These are phyloP conservation scores for Styela clava DNA, from an alignment of 23 tunicate species.

Conservation along the genomic window DNA sequence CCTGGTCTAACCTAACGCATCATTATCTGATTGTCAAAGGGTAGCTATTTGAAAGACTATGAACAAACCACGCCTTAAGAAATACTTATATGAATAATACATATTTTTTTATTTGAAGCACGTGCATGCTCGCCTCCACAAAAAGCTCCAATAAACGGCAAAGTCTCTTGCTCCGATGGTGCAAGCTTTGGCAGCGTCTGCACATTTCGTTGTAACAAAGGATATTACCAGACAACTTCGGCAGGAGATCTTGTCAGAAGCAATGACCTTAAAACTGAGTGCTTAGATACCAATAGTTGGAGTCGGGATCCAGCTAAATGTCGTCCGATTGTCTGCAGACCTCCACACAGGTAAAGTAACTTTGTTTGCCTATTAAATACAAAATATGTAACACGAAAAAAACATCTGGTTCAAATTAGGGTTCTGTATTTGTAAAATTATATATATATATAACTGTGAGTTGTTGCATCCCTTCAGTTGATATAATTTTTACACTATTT, in stretches of 20 bases:
- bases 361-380: neutral
- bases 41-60: too few relatives aligned
- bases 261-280: slow-evolving; percentile 24
- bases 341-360: slow-evolving; percentile 15
- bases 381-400: too few relatives aligned
- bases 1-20: too few relatives aligned
- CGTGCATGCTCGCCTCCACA: slow-evolving; percentile 31
- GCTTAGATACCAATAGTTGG: slow-evolving; percentile 8
- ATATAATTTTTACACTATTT: too few relatives aligned
- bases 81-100: too few relatives aligned
- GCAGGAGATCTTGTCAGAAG: slow-evolving; percentile 14
- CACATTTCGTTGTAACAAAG: slow-evolving; percentile 27
- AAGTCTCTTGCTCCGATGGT: slow-evolving; percentile 19
- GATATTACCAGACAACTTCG: slow-evolving; percentile 25
- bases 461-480: too few relatives aligned
- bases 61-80: too few relatives aligned
- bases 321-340: slow-evolving; percentile 11
- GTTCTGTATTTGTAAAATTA: too few relatives aligned
- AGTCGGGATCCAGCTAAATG: slow-evolving; percentile 21
- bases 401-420: too few relatives aligned
- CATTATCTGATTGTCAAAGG: too few relatives aligned
- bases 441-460: too few relatives aligned
- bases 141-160: slow-evolving; percentile 13
- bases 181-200: slow-evolving; percentile 32
- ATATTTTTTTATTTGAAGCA: neutral